phyloP scores from a whole-genome alignment of 2,797 vertebrate species.

The Propithecus perrieri region DNA sequence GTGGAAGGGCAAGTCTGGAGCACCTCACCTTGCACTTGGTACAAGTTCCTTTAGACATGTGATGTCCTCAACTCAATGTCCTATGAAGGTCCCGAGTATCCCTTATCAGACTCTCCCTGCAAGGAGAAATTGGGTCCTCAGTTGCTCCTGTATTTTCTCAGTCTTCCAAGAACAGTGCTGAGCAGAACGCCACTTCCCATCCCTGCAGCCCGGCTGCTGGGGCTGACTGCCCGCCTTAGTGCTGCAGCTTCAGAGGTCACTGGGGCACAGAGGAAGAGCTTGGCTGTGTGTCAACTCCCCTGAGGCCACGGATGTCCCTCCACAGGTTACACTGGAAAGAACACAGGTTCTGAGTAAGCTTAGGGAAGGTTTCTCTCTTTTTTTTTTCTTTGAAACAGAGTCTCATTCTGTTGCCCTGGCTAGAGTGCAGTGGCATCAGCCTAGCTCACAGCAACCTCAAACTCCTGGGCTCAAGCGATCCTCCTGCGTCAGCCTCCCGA shows the following conservation, averaged over 20 bases:
- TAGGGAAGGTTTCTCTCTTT: not conserved
- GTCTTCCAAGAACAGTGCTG: not conserved
- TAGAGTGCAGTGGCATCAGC: not conserved
- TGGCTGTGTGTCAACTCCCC: not conserved
- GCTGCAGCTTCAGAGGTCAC: not conserved
- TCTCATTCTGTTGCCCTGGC: no score
- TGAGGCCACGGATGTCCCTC: not conserved
- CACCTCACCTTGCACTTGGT: not conserved
- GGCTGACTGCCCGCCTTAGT: fast-evolving
- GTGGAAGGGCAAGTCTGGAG: not conserved
- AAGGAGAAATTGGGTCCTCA: not conserved
- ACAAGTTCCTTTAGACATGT: not conserved
- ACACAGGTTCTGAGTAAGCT: not conserved
- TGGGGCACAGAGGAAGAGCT: not conserved
- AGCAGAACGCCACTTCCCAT: not conserved
- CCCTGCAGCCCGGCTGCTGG: not conserved
- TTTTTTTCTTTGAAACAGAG: no score
- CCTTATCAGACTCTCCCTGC: not conserved
- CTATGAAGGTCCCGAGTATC: not conserved
- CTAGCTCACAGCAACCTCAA: no score
- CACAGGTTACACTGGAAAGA: not conserved
- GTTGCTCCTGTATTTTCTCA: not conserved
- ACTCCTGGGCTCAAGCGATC: no score
- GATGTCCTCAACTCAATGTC: not conserved
- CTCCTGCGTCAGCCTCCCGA: no score